These are phyloP conservation scores for Xanthia icteritia DNA, from an alignment of 2,888 invertebrate genomes.

Conservation along the genomic window DNA sequence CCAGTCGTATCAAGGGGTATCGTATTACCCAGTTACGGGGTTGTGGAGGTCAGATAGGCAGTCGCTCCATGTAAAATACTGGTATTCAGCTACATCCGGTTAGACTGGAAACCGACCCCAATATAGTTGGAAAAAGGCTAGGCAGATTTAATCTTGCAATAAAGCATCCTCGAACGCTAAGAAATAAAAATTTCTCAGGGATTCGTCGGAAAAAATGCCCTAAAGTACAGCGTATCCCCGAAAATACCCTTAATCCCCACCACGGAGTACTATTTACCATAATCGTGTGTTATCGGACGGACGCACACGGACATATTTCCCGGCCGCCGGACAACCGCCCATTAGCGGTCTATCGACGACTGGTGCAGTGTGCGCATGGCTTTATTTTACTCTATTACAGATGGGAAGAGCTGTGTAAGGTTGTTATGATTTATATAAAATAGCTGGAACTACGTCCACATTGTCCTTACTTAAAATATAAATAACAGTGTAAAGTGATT, in stretches of 20 bases:
- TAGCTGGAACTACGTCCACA: neutral
- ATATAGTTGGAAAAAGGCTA: no score
- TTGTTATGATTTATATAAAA: neutral
- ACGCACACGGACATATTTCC: slow-evolving; percentile 78
- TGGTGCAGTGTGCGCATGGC: slow-evolving; percentile 41
- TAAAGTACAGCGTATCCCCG: slow-evolving; percentile 77
- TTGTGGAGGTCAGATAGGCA: no score
- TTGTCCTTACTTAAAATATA: neutral
- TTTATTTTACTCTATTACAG: slow-evolving; percentile 35
- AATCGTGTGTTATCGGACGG: slow-evolving; percentile 79
- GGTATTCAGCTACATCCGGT: no score
- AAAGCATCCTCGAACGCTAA: neutral
- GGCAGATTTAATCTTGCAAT: neutral
- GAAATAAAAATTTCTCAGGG: slow-evolving; percentile 32
- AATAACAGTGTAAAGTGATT: neutral
- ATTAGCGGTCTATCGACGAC: slow-evolving; percentile 62
- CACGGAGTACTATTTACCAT: slow-evolving; percentile 79
- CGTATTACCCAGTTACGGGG: no score
- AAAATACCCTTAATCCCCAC: slow-evolving; percentile 78
- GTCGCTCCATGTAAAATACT: no score
- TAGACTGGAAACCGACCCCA: no score
- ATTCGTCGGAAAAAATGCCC: slow-evolving; percentile 73
- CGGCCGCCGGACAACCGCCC: slow-evolving; percentile 59
- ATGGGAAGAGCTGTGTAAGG: neutral
- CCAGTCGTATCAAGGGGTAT: no score